Percentiles rank a stretch among this genome's conserved stretches.
These are phyloP conservation scores for Centropus bengalensis DNA, from an alignment of 2,113 vertebrate species.

Conservation along the genomic window DNA sequence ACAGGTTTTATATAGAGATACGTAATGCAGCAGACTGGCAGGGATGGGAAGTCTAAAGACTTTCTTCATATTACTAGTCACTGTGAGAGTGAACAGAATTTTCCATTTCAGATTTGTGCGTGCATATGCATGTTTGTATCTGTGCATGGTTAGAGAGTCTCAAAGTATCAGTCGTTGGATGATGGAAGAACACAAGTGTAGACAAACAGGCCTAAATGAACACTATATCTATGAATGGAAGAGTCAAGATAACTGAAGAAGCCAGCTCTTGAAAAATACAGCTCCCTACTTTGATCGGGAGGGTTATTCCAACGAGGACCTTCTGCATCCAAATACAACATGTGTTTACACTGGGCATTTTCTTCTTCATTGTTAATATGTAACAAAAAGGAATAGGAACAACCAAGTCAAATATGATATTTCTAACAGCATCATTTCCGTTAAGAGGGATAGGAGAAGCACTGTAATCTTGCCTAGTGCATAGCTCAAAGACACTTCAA, in stretches of 20 bases:
- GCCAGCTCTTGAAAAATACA: not conserved
- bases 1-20: not conserved
- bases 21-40: not conserved
- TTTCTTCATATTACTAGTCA: not conserved
- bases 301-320: not conserved
- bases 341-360: not conserved
- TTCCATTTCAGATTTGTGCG: not conserved
- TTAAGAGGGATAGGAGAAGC: not conserved
- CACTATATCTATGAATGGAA: not conserved
- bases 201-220: not conserved
- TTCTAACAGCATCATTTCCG: not conserved
- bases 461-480: not conserved
- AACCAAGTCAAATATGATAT: not conserved
- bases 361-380: not conserved
- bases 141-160: not conserved
- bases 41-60: not conserved
- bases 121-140: accelerated
- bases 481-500: not conserved
- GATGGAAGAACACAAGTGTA: not conserved
- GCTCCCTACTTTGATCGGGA: not conserved
- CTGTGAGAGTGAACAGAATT: not conserved
- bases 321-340: not conserved
- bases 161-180: not conserved
- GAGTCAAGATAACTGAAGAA: not conserved
- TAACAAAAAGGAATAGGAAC: not conserved